These are phyloP conservation scores for Mythimna albipuncta DNA, from an alignment of 2,888 invertebrate genomes.

Conservation along the genomic window DNA sequence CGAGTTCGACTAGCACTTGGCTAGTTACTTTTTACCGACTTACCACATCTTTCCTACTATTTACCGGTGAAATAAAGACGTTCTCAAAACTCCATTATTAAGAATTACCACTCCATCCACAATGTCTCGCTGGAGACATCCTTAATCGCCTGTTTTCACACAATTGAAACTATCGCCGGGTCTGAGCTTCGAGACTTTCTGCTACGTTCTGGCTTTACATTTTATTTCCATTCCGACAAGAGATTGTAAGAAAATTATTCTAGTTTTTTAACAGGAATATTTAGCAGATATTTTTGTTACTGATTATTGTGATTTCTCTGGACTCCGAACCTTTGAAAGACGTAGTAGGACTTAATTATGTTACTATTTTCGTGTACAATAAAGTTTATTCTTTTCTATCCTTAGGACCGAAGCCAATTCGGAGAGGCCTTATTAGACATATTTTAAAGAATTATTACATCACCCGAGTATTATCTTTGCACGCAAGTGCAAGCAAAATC, in stretches of 20 bases:
- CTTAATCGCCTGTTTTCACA: constrained; percentile 60
- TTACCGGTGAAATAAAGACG: constrained; percentile 15
- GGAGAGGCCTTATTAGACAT: not conserved
- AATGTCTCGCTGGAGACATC: constrained; percentile 45
- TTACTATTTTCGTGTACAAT: too few species aligned
- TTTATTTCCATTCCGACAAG: constrained; percentile 44
- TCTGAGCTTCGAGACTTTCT: constrained; percentile 30
- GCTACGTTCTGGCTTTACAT: constrained; percentile 47
- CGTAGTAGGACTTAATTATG: too few species aligned
- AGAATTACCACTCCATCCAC: constrained; percentile 51
- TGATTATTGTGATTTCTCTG: too few species aligned
- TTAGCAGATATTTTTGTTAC: constrained; percentile 13
- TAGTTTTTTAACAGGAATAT: constrained; percentile 14
- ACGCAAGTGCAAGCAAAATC: not conserved
- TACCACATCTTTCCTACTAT: constrained; percentile 15
- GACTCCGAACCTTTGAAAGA: too few species aligned
- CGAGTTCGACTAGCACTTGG: too few species aligned
- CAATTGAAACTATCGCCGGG: constrained; percentile 57
- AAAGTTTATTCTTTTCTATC: too few species aligned
- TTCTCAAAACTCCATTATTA: constrained; percentile 52
- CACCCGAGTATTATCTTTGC: not conserved
- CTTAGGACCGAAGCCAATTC: not conserved
- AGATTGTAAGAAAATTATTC: constrained; percentile 26
- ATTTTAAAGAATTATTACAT: not conserved
- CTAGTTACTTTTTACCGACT: too few species aligned